A percentile compares a stretch with the other conserved stretches of the same genome.
Conservation (phyloP, 2,113 vertebrate genomes). For the Sprattus sprattus region DNA sequence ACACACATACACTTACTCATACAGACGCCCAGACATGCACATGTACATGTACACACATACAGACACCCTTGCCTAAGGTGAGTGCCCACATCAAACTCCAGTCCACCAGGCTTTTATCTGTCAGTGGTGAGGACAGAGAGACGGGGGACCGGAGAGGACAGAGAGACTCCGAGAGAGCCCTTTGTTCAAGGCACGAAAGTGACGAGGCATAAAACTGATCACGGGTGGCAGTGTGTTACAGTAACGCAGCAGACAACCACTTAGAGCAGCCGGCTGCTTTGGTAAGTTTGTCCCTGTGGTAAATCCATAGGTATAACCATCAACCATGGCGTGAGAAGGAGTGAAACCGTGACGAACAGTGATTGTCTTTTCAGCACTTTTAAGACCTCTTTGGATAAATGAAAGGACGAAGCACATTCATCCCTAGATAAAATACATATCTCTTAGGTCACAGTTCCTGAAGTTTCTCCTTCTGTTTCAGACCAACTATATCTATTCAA, state of each 20-base stretch:
- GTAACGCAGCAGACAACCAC: not conserved
- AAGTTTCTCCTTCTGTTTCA: not conserved
- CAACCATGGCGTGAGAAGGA: not conserved
- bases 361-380: not conserved
- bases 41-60: not conserved
- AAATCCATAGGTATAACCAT: not conserved
- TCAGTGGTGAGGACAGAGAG: not conserved
- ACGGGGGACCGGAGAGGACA: not conserved
- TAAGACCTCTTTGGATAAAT: not conserved
- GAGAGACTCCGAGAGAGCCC: not conserved
- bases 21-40: too few relatives aligned
- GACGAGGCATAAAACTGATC: not conserved
- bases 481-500: too few relatives aligned
- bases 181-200: not conserved
- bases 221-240: not conserved
- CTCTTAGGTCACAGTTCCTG: not conserved
- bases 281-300: not conserved
- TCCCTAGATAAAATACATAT: not conserved
- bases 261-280: not conserved
- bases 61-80: not conserved
- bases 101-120: not conserved
- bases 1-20: not conserved
- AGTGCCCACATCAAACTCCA: not conserved
- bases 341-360: not conserved
- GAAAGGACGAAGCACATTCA: not conserved